Conservation (phyloP, 2,113 vertebrate genomes). For the Dasypus novemcinctus region DNA sequence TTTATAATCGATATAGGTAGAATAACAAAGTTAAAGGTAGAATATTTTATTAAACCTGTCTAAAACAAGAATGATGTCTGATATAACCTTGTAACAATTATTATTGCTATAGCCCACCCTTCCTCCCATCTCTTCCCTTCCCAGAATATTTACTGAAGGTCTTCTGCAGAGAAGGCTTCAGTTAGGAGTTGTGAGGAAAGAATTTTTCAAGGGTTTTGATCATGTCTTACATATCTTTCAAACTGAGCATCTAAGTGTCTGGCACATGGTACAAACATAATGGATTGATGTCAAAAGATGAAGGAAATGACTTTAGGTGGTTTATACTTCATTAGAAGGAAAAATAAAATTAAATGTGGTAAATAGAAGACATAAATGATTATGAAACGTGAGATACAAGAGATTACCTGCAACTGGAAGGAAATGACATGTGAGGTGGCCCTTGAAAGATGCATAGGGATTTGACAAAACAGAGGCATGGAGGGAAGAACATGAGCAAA, state of each 20-base stretch:
- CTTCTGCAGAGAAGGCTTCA: not conserved
- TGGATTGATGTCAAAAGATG: not conserved
- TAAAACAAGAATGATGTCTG: not conserved
- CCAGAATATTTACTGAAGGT: not conserved
- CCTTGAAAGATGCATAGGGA: not conserved
- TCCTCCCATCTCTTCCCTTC: not conserved
- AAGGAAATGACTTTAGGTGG: not conserved
- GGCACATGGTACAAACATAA: not conserved
- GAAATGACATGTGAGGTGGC: not conserved
- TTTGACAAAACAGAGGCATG: not conserved
- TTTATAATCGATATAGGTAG: not conserved
- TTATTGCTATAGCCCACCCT: not conserved
- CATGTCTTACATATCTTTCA: not conserved
- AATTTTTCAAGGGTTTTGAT: not conserved
- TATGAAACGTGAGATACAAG: not conserved
- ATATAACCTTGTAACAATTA: not conserved
- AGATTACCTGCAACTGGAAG: not conserved
- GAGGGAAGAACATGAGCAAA: not conserved
- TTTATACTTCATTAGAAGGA: not conserved
- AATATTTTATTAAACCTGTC: not conserved
- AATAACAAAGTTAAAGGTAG: not conserved
- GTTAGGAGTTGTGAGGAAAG: not conserved
- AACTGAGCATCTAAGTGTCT: not conserved
- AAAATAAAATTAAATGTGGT: not conserved
- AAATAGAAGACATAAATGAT: not conserved